phyloP scores from a whole-genome alignment of 1,140 invertebrate species.

The Saccostrea echinata region DNA sequence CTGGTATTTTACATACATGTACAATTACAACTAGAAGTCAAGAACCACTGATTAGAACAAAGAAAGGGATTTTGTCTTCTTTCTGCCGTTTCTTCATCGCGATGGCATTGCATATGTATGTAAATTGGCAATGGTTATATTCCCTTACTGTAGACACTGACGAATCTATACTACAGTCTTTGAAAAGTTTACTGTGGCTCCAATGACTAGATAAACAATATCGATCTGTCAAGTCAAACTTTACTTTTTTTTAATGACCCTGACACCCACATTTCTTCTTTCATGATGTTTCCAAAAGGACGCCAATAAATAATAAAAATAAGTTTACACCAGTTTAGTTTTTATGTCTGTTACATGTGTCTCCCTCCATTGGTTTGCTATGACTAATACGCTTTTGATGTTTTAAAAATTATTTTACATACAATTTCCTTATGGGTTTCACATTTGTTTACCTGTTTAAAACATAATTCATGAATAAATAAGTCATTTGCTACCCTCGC shows the following conservation, averaged over 20 bases:
- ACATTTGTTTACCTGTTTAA: neutral
- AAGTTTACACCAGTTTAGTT: neutral
- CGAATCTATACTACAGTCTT: no score
- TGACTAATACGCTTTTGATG: neutral
- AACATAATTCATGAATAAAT: neutral
- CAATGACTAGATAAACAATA: conserved; percentile 18
- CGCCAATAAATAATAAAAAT: neutral
- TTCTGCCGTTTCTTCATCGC: no score
- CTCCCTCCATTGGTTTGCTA: neutral
- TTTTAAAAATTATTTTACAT: neutral
- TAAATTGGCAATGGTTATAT: no score
- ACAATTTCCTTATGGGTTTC: neutral
- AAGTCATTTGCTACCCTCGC: neutral
- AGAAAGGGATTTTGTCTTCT: no score
- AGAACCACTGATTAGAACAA: no score
- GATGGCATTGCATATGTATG: no score
- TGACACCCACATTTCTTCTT: neutral
- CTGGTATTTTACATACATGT: no score
- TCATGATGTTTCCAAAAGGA: neutral
- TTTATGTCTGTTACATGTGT: neutral
- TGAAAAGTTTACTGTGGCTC: neutral
- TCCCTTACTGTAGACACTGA: no score
- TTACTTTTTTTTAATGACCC: conserved; percentile 3
- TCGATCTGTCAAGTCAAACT: neutral
- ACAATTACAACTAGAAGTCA: no score